Percentiles rank a stretch among this genome's conserved stretches.
Conservation (phyloP, 2,113 vertebrate species). For the Oryzias woworae region DNA sequence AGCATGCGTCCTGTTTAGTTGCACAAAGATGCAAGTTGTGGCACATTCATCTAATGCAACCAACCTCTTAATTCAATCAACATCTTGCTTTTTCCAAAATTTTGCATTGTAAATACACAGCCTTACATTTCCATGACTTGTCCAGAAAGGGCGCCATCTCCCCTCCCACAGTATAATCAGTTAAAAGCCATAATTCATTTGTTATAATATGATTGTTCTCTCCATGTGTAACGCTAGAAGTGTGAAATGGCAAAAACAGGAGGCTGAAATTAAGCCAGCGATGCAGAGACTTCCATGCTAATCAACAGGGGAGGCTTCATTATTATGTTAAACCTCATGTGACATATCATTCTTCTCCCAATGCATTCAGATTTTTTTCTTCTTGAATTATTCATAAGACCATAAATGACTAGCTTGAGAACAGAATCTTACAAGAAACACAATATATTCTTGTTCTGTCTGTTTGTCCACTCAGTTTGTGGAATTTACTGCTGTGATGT, state of each 20-base stretch:
- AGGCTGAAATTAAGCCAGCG: slow-evolving; percentile 11
- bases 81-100: slow-evolving; percentile 35
- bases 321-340: slow-evolving; percentile 47
- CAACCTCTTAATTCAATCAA: slow-evolving; percentile 61
- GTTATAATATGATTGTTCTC: slow-evolving; percentile 35
- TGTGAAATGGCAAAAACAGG: slow-evolving; percentile 36
- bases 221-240: slow-evolving; percentile 34
- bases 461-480: slow-evolving; percentile 13
- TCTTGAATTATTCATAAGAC: slow-evolving; percentile 51
- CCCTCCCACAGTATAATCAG: slow-evolving; percentile 21
- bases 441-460: background rate
- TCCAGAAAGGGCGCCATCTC: slow-evolving; percentile 48
- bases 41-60: slow-evolving; percentile 21
- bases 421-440: slow-evolving; percentile 14
- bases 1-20: slow-evolving; percentile 13
- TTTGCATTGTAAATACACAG: slow-evolving; percentile 42
- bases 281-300: slow-evolving; percentile 16
- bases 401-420: slow-evolving; percentile 23
- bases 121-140: slow-evolving; percentile 45
- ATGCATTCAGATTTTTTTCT: slow-evolving; percentile 36
- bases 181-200: slow-evolving; percentile 38
- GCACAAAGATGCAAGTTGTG: slow-evolving; percentile 17
- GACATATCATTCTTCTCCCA: slow-evolving; percentile 26
- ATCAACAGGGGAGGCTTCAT: slow-evolving; percentile 42
- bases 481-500: slow-evolving; percentile 16